phyloP scores from a whole-genome alignment of 1,140 invertebrate species.

The Pachypeltis micranthus region DNA sequence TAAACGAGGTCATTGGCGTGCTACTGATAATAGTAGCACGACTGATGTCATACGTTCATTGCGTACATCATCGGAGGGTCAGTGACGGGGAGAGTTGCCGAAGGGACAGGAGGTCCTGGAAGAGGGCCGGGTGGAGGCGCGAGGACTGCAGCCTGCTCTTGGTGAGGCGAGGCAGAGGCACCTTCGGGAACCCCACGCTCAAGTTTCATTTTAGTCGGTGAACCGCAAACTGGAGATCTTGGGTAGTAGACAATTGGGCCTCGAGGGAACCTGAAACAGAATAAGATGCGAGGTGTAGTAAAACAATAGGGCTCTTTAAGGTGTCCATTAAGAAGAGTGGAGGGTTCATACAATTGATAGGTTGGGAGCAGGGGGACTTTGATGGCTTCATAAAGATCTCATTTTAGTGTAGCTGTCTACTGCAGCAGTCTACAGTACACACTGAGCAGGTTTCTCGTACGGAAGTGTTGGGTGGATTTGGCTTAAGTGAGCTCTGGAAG shows the following conservation, averaged over 20 bases:
- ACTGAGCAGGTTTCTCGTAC: too few relatives aligned
- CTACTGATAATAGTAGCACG: slow-evolving; percentile 21
- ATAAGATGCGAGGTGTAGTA: too few relatives aligned
- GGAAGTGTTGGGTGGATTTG: too few relatives aligned
- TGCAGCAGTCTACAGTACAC: too few relatives aligned
- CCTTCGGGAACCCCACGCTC: slow-evolving; percentile 34
- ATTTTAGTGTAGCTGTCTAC: too few relatives aligned
- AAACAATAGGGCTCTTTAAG: too few relatives aligned
- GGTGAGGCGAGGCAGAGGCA: slow-evolving; percentile 32
- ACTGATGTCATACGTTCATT: slow-evolving; percentile 38
- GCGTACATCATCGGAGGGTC: slow-evolving; percentile 37
- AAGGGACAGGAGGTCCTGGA: slow-evolving; percentile 10
- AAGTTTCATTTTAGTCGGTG: slow-evolving; percentile 31
- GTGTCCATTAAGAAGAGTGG: too few relatives aligned
- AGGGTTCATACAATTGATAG: too few relatives aligned
- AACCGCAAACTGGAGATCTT: slow-evolving; percentile 32
- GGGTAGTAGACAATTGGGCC: slow-evolving; percentile 36
- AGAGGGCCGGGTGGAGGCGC: neutral
- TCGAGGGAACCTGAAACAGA: slow-evolving; percentile 31
- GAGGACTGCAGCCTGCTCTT: slow-evolving; percentile 15
- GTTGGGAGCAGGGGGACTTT: too few relatives aligned
- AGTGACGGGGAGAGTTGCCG: slow-evolving; percentile 26
- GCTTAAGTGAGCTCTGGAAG: too few relatives aligned
- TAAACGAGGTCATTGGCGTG: slow-evolving; percentile 11
- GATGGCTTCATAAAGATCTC: too few relatives aligned